Evolutionary conservation across 2,888 invertebrate genomes (phyloP), one percentile per base, ranked within the genome.

Genomic region (Agonopterix alstromeriana): DNA sequence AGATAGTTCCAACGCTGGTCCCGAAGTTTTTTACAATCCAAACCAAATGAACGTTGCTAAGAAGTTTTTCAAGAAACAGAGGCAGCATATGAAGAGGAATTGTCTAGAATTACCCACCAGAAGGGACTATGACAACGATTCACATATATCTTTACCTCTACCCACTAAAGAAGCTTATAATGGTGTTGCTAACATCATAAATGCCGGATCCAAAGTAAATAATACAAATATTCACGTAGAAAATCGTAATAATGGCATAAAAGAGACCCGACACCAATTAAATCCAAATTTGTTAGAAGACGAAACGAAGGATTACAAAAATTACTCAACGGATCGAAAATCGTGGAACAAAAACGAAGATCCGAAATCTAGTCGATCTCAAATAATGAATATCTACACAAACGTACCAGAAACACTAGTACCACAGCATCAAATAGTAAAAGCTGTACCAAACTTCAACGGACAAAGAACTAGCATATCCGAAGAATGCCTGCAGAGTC

Each of bases 11-110:
- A 81, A 82, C 0, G 57, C 82, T 0, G 93, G 92, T 0, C 94
- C 94, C 0, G 95, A 95, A 54, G 90, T 95, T 67, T 98, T 97
- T 77, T 97, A 97, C 72, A 97, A 98, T 77, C 96, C 97, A 0
- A 95, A 96, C 74, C 98, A 98, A 79, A 97, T 96, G 77, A 97
- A 96, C 38, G 96, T 97, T 0, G 98, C 98, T 0, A 92, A 96
- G 56, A 96, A 96, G 69, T 98, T 97, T 74, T 98, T 98, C 79
- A 95, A 95, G 62, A 95, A 95, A 61, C 96, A 96, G 69, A 90
- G 94, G 50, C 91, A 94, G 43, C 88, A 94, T 57, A 91, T 92
- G 74, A 94, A 93, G 65, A 91, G 93, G 50, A 94, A 93, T 62
- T 94, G 94, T 64, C 83, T 95, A 14, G 93, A 93, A 47, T 80